Conservation (phyloP, 2,797 vertebrate genomes). For the Sebastes elongatus region DNA sequence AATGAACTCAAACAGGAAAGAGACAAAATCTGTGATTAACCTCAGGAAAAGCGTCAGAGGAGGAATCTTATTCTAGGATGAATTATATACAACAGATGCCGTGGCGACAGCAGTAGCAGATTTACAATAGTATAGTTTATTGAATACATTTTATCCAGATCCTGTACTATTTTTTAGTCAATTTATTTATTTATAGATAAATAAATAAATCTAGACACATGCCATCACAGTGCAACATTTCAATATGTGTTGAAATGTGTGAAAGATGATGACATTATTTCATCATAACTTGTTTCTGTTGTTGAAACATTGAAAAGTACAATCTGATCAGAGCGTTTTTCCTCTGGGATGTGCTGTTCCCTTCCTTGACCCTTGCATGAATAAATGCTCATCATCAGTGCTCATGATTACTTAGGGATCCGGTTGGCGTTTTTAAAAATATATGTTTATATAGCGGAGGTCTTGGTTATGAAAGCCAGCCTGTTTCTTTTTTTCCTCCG, state of each 20-base stretch:
- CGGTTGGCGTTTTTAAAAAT: background rate
- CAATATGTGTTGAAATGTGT: slow-evolving; percentile 23
- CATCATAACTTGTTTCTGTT: background rate
- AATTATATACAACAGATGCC: background rate
- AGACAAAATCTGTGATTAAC: background rate
- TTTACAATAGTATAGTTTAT: background rate
- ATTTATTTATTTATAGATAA: too few species aligned
- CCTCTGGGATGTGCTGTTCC: background rate
- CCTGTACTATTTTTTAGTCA: background rate
- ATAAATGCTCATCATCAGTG: background rate
- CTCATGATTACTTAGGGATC: background rate
- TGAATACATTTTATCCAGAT: background rate
- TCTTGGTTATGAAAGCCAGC: background rate
- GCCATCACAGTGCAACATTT: background rate
- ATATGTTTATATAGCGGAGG: background rate
- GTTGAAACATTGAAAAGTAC: slow-evolving; percentile 7
- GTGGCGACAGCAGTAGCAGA: background rate
- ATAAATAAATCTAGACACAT: background rate
- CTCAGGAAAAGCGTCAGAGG: background rate
- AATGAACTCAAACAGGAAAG: background rate
- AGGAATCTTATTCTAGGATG: background rate
- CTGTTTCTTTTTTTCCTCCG: background rate
- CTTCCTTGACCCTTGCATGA: background rate
- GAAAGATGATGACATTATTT: slow-evolving; percentile 7
- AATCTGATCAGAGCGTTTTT: slow-evolving; percentile 1